Evolutionary conservation across 1,140 invertebrate genomes (phyloP), one percentile per base, ranked within the genome.

Genomic region (Ephestia elutella): DNA sequence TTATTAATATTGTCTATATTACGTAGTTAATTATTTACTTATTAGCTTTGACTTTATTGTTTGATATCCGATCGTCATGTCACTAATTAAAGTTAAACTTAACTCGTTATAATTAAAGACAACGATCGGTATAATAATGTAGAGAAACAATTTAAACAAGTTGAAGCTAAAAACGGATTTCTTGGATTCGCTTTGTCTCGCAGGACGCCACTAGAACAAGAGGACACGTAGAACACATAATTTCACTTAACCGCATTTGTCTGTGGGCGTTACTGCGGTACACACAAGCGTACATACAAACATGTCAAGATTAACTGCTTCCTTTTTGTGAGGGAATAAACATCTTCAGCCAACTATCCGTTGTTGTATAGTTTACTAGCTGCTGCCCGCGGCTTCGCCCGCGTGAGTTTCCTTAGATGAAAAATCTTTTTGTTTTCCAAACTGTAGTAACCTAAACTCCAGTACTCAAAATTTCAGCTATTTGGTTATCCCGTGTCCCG

Each of bases 221-320:
- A 50, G 35, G 59, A 49, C 61, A 66, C 60, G 60, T 57, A 60
- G 49, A 57, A 56, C 58, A 63, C 60, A 63, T 66, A 66, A 66
- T 66, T 66, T 66, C 60, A 56, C 58, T 63, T 62, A 66, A 58
- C 65, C 60, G 60, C 65, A 60, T 44, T 60, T 54, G 60, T 56
- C 56, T 57, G 59, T 35, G 56, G 53, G 32, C 49, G 49, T 44
- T 53, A 60, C 20, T 35, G 53, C 51, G 35, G 38, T 44, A 44
- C 9, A 32, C 30, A 32, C 11, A 32, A 11, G 4, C 30, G 30
- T 44, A 44, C 38, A 44, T 44, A 44, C 38, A 44, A 44, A 44
- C 38, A 44, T 44, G 38, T 44, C 38, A 44, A 44, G 38, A 44
- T 44, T 44, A 44, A 44, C 38, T 44, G 38, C 38, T 44, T 44